Conservation (phyloP, 2,113 vertebrate genomes). For the Garra rufa region DNA sequence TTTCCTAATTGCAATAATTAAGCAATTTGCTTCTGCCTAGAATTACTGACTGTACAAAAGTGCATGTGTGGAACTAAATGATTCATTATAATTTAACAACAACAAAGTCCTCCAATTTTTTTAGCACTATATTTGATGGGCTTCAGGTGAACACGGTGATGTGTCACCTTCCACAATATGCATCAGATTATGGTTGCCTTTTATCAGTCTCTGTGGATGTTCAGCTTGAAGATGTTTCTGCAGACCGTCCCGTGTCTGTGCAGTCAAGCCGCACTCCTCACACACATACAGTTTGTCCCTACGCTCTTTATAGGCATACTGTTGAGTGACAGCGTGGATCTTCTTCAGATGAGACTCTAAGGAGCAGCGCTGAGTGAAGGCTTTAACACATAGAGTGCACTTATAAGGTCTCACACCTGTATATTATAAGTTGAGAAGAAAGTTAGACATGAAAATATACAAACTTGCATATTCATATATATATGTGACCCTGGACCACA, state of each 20-base stretch:
- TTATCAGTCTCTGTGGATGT: slow-evolving; percentile 77
- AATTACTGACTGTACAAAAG: slow-evolving; percentile 21
- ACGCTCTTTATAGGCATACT: slow-evolving; percentile 84
- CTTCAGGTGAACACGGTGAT: slow-evolving; percentile 17
- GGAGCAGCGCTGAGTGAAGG: slow-evolving; percentile 87
- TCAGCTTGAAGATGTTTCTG: slow-evolving; percentile 75
- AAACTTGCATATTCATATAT: neutral
- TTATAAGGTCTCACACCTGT: slow-evolving; percentile 85
- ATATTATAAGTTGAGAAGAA: neutral
- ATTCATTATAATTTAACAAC: neutral
- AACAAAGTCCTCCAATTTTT: neutral
- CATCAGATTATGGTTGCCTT: neutral
- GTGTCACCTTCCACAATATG: neutral
- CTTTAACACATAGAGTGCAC: slow-evolving; percentile 84
- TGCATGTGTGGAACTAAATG: neutral
- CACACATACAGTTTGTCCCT: slow-evolving; percentile 85
- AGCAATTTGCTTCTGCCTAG: neutral
- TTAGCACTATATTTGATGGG: neutral
- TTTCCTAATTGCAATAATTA: neutral
- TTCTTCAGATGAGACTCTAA: slow-evolving; percentile 86
- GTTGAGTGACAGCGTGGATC: slow-evolving; percentile 83
- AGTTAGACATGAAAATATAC: neutral
- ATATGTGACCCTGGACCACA: too few relatives aligned
- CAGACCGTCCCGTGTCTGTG: slow-evolving; percentile 81
- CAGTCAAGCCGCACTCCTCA: slow-evolving; percentile 85